Evolutionary conservation across 2,888 invertebrate genomes (phyloP).

Genomic region (Nemoura dubitans): DNA sequence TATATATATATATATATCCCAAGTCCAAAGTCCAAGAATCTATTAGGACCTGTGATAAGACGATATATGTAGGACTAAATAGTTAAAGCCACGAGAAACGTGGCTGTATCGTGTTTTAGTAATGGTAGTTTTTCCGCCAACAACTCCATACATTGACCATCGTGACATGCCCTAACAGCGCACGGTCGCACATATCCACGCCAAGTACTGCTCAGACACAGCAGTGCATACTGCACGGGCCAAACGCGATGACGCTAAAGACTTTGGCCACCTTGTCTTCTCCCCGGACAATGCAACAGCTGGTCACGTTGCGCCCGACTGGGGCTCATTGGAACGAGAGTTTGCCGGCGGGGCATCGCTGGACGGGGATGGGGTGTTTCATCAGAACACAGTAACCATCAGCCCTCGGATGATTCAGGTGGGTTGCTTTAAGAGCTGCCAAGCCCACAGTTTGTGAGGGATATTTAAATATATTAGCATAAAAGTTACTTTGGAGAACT

Average conservation of each 20-base stretch:
- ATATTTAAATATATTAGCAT: too few species aligned
- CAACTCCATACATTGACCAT: too few species aligned
- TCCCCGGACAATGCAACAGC: constrained; percentile 50
- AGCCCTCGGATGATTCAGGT: constrained; percentile 56
- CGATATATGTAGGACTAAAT: too few species aligned
- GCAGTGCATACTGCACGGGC: not conserved
- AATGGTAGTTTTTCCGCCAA: too few species aligned
- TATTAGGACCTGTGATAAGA: too few species aligned
- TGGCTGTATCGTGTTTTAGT: too few species aligned
- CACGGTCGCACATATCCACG: constrained; percentile 47
- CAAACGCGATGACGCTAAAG: constrained; percentile 16
- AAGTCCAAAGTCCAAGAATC: too few species aligned
- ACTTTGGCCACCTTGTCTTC: constrained; percentile 49
- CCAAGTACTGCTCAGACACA: constrained; percentile 48
- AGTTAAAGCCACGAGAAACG: too few species aligned
- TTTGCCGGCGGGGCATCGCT: not conserved
- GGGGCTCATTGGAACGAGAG: constrained; percentile 46
- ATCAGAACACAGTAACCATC: constrained; percentile 52
- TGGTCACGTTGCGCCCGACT: constrained; percentile 45
- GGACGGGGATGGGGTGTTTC: constrained; percentile 51
- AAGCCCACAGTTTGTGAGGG: too few species aligned
- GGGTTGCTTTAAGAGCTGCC: constrained; percentile 40
- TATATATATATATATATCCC: too few species aligned
- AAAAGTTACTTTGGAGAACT: too few species aligned
- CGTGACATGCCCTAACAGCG: constrained; percentile 40